A percentile compares a stretch with the other conserved stretches of the same genome.
phyloP scores from a whole-genome alignment of 2,888 invertebrate species.

The Antheraea assamensis region DNA sequence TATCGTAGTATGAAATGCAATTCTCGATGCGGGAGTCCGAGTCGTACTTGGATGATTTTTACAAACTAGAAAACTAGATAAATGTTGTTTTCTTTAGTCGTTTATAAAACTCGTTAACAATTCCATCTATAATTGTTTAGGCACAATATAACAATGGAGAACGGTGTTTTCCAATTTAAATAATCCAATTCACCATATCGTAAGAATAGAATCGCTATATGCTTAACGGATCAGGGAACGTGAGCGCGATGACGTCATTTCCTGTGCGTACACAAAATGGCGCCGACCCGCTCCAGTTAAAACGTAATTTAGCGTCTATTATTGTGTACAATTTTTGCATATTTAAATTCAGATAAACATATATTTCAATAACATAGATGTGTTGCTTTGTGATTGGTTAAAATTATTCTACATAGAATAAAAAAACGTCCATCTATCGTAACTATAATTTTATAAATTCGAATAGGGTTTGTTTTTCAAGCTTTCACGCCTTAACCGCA shows the following conservation, averaged over 20 bases:
- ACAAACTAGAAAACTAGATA: too few relatives aligned
- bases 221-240: conserved; percentile 3
- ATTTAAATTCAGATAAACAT: neutral
- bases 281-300: conserved; percentile 24
- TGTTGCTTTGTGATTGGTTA: neutral
- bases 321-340: conserved; percentile 14
- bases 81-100: neutral
- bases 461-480: too few relatives aligned
- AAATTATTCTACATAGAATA: too few relatives aligned
- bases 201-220: neutral
- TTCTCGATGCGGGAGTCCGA: too few relatives aligned
- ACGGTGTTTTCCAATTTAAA: neutral
- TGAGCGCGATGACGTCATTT: conserved; percentile 31
- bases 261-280: conserved; percentile 23
- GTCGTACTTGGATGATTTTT: too few relatives aligned
- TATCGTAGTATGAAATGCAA: too few relatives aligned
- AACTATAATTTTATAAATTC: too few relatives aligned
- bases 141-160: neutral
- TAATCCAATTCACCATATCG: neutral
- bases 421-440: too few relatives aligned
- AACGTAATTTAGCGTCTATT: conserved; percentile 9
- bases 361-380: neutral
- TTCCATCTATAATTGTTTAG: neutral
- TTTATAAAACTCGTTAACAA: neutral
- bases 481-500: too few relatives aligned